A percentile compares a stretch with the other conserved stretches of the same genome.
phyloP scores from a whole-genome alignment of 2,113 vertebrate species.

The Drymodes brunneopygia region DNA sequence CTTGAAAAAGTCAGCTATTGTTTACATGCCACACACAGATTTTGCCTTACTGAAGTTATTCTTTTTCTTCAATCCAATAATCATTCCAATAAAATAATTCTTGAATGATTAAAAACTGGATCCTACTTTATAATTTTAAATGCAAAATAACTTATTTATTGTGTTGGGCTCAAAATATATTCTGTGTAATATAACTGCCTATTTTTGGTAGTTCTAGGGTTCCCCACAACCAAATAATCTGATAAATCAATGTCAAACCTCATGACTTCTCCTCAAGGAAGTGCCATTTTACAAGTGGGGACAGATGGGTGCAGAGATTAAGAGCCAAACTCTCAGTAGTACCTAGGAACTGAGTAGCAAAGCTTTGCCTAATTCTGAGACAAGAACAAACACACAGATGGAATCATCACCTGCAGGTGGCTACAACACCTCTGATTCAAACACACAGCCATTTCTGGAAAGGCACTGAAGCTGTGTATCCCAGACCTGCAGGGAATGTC shows the following conservation, averaged over 20 bases:
- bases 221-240: not conserved
- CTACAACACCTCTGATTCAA: not conserved
- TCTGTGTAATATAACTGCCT: not conserved
- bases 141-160: not conserved
- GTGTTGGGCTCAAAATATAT: not conserved
- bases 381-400: rapidly evolving
- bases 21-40: not conserved
- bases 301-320: not conserved
- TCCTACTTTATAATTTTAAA: not conserved
- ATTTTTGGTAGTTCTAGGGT: not conserved
- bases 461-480: not conserved
- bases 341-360: not conserved
- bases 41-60: not conserved
- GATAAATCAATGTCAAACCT: not conserved
- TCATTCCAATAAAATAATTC: not conserved
- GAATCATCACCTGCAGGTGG: not conserved
- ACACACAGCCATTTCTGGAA: not conserved
- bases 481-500: not conserved
- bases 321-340: not conserved
- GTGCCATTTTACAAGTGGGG: not conserved
- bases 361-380: not conserved
- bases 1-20: not conserved
- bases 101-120: not conserved
- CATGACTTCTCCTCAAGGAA: not conserved
- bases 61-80: not conserved